Base-by-base conservation (phyloP, 2,888 invertebrate genomes). In the Pinctada fucata region DNA sequence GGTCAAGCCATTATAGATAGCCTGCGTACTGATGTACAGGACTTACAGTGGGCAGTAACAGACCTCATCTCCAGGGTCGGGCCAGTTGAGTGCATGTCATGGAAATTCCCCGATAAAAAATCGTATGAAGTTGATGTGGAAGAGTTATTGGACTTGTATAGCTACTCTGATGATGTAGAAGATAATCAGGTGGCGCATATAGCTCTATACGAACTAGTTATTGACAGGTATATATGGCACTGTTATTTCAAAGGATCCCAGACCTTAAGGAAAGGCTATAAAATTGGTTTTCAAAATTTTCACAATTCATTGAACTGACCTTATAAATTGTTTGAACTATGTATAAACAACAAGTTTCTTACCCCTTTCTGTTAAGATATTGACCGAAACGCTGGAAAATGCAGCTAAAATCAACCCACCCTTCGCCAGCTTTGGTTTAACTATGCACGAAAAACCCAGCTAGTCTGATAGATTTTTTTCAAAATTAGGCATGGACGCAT, bases 71-170 rank as follows among this genome's bases (percentile, higher is more conserved):
- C 90, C 4, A 82, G 91, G 50, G 82, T 86, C 49, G 92, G 92
- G 3, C 91, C 91, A 1, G 86, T 92, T 2, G 80, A 82, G 13
- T 85, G 80, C 65, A 87, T 90, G n/a, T 92, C 92, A n/a, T 93
- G 93, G 93, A 93, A 92, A 77, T 92, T 91, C 79, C 93, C 92
- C 1, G 92, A 92, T 82, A 91, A 92, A 76, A 76, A 83, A 48
- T 89, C 92, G 2, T 81, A 84, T 73, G 91, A 92, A 68, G 80
- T 93, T 50, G 90, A 92, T 79, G 88, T 92, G 5, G 88, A 89
- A 8, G 90, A 92, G 52, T 84, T 92, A 49, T 81, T 93, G 49
- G 91, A 92, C 64, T 80, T 89, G 73, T 91, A 92, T 81, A 86
- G 86, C 71, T 91, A 85, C 76, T 85, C 85, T 72, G 87, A 87